These are phyloP conservation scores for Cyclina sinensis DNA, from an alignment of 1,140 invertebrate genomes.

Conservation along the genomic window DNA sequence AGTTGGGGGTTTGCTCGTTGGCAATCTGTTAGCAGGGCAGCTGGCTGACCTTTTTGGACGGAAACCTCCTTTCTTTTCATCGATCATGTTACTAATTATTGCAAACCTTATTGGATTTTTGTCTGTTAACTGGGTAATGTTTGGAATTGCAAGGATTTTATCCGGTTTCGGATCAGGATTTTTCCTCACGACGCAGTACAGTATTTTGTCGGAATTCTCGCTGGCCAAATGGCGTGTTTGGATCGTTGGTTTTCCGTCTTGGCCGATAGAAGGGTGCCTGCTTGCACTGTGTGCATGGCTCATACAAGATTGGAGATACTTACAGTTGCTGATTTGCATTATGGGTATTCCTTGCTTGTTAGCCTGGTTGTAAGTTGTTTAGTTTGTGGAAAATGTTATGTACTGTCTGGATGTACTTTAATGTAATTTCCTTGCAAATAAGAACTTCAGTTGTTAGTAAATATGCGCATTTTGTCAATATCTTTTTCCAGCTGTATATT, in stretches of 20 bases:
- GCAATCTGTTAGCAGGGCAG: constrained; percentile 52
- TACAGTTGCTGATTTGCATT: not conserved
- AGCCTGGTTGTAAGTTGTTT: constrained; percentile 7
- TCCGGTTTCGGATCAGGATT: constrained; percentile 58
- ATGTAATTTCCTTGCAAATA: not conserved
- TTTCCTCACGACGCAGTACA: not conserved
- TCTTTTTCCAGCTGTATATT: not conserved
- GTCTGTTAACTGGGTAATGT: constrained; percentile 63
- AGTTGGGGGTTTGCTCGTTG: constrained; percentile 66
- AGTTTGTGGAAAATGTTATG: not conserved
- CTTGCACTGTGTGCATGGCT: not conserved
- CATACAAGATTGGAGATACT: constrained; percentile 2
- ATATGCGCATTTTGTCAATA: not conserved
- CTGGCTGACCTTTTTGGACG: constrained; percentile 62
- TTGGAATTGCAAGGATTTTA: constrained; percentile 60
- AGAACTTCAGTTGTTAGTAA: not conserved
- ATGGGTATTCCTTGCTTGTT: not conserved
- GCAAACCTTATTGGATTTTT: constrained; percentile 39
- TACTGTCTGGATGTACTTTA: not conserved
- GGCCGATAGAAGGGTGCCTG: constrained; percentile 1
- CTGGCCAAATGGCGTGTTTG: constrained; percentile 10
- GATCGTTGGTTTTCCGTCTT: constrained; percentile 29
- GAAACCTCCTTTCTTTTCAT: constrained; percentile 54
- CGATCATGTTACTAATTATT: not conserved
- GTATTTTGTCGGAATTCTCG: not conserved